A percentile compares a stretch with the other conserved stretches of the same genome.
These are phyloP conservation scores for Eulemur mongoz DNA, from an alignment of 2,797 vertebrate genomes.

Conservation along the genomic window DNA sequence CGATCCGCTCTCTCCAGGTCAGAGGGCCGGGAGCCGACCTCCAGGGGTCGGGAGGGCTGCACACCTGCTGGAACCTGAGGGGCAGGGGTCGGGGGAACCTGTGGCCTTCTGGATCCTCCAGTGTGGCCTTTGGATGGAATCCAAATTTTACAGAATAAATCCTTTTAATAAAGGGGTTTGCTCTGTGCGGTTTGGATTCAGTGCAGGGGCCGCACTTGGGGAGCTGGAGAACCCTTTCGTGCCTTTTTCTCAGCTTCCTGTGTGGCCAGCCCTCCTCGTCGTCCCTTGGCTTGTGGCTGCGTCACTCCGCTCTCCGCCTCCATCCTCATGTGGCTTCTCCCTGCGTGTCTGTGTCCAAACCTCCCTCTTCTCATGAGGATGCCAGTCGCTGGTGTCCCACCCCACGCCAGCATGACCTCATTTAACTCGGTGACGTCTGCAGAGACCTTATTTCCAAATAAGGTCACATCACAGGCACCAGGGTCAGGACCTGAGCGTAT, in stretches of 20 bases:
- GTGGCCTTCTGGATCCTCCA: background rate
- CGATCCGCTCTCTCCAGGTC: background rate
- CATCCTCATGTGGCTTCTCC: background rate
- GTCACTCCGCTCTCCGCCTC: background rate
- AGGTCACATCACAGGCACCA: background rate
- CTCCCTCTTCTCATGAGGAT: background rate
- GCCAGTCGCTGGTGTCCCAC: accelerated
- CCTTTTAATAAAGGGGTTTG: background rate
- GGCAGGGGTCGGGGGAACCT: background rate
- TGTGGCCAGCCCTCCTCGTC: accelerated
- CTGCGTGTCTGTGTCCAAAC: accelerated
- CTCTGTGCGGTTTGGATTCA: background rate
- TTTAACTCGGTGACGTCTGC: background rate
- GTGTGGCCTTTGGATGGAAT: background rate
- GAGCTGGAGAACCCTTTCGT: no score
- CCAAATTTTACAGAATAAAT: background rate
- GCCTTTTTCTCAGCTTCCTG: background rate
- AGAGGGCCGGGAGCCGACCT: background rate
- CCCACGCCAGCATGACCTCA: background rate
- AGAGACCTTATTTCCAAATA: background rate
- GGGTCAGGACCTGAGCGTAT: background rate
- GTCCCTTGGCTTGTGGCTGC: background rate
- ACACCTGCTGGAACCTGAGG: accelerated
- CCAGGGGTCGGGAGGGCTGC: background rate
- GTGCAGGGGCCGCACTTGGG: background rate